These are phyloP conservation scores for Geococcyx californianus DNA, from an alignment of 2,113 vertebrate species.

Conservation along the genomic window DNA sequence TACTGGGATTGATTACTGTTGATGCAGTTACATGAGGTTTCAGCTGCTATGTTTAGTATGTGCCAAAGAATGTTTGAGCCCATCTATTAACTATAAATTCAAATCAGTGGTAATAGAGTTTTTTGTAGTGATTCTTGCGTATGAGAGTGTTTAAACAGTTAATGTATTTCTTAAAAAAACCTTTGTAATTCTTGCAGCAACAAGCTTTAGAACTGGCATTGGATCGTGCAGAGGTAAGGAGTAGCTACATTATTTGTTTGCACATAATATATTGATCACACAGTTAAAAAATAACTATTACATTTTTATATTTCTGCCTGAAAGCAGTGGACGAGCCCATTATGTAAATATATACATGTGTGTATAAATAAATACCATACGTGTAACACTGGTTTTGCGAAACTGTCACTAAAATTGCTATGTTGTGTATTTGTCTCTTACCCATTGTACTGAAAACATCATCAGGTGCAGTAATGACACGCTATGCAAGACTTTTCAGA, in stretches of 20 bases:
- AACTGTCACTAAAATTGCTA: background rate
- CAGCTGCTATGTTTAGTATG: background rate
- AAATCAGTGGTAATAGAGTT: background rate
- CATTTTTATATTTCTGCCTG: background rate
- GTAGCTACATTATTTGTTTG: background rate
- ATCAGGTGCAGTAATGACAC: background rate
- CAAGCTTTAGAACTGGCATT: constrained; percentile 96
- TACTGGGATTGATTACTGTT: background rate
- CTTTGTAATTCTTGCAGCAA: constrained; percentile 80
- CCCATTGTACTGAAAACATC: background rate
- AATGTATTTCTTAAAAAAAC: background rate
- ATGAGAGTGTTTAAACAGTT: background rate
- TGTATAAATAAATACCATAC: background rate
- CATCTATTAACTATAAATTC: background rate
- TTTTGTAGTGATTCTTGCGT: background rate
- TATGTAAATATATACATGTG: background rate
- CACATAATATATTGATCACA: background rate
- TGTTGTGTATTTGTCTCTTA: background rate
- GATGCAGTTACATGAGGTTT: background rate
- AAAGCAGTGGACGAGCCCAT: background rate
- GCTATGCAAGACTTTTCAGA: background rate
- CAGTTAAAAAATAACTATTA: background rate
- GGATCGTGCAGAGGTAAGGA: constrained; percentile 96
- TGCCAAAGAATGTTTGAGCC: background rate
- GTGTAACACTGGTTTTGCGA: background rate